These are phyloP conservation scores for Pseudomyrmex gracilis DNA, from an alignment of 1,140 invertebrate species.

Conservation along the genomic window DNA sequence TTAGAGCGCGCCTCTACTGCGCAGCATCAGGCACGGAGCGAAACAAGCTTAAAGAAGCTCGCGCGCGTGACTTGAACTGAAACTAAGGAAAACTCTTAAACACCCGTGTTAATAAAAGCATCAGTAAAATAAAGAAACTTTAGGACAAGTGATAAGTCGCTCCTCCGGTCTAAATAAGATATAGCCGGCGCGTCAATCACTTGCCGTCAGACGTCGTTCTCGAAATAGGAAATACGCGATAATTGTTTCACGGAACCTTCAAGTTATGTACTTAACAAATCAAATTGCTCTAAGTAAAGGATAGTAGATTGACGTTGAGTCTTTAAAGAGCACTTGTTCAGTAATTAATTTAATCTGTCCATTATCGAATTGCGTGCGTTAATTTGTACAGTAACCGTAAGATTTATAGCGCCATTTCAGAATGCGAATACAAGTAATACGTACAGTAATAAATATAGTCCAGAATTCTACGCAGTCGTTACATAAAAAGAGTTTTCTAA, in stretches of 20 bases:
- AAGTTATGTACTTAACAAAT: conserved; percentile 69
- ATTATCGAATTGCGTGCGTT: conserved; percentile 56
- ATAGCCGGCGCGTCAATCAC: conserved; percentile 63
- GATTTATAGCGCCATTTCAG: neutral
- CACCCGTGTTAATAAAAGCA: conserved; percentile 18
- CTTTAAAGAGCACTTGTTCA: conserved; percentile 30
- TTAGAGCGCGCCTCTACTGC: too few relatives aligned
- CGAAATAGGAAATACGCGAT: conserved; percentile 64
- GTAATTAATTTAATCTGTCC: conserved; percentile 66
- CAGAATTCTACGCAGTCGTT: neutral
- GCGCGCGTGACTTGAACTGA: too few relatives aligned
- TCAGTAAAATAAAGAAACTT: neutral
- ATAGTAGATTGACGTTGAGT: conserved; percentile 50
- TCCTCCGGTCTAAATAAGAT: conserved; percentile 60
- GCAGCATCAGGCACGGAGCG: too few relatives aligned
- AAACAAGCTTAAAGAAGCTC: neutral
- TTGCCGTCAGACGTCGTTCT: conserved; percentile 42
- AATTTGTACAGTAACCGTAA: conserved; percentile 17
- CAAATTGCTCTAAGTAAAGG: conserved; percentile 45
- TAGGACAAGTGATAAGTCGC: neutral
- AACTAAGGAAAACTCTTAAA: too few relatives aligned
- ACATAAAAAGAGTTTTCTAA: too few relatives aligned
- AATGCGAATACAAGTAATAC: neutral
- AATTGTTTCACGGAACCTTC: conserved; percentile 33
- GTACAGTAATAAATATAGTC: neutral